Conservation (phyloP, 2,797 vertebrate genomes). For the Pangasius djambal region DNA sequence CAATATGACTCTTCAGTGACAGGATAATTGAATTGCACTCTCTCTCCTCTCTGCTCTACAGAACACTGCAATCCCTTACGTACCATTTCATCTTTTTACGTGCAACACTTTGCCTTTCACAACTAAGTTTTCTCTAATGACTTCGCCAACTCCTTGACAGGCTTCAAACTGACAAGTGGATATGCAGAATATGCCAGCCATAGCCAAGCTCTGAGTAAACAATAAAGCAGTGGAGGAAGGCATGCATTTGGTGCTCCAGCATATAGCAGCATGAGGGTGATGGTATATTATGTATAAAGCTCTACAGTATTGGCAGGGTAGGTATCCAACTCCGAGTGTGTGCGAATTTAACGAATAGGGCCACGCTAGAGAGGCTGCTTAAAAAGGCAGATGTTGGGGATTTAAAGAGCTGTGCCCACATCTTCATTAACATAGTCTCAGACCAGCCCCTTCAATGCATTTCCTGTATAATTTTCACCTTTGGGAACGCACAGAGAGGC, state of each 20-base stretch:
- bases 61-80: neutral
- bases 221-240: neutral
- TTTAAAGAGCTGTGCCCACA: constrained; percentile 58
- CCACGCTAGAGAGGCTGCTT: constrained; percentile 58
- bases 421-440: constrained; percentile 66
- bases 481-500: constrained; percentile 60
- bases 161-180: constrained; percentile 37
- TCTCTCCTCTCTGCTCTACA: constrained; percentile 1
- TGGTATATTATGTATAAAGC: constrained; percentile 14
- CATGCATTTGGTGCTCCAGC: neutral
- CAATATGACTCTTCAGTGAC: neutral
- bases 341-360: constrained; percentile 56
- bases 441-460: constrained; percentile 68
- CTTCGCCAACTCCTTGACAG: constrained; percentile 10
- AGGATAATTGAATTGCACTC: neutral
- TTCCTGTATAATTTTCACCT: constrained; percentile 72
- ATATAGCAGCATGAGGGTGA: neutral
- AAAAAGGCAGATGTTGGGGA: constrained; percentile 26
- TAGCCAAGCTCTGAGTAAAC: constrained; percentile 11
- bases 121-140: neutral
- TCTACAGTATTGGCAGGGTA: constrained; percentile 22
- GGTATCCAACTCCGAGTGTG: neutral
- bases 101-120: constrained; percentile 5
- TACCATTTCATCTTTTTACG: neutral
- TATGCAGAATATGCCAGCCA: constrained; percentile 24